Evolutionary conservation across 2,113 vertebrate species (phyloP).

Genomic region (Poeciliopsis occidentalis): DNA sequence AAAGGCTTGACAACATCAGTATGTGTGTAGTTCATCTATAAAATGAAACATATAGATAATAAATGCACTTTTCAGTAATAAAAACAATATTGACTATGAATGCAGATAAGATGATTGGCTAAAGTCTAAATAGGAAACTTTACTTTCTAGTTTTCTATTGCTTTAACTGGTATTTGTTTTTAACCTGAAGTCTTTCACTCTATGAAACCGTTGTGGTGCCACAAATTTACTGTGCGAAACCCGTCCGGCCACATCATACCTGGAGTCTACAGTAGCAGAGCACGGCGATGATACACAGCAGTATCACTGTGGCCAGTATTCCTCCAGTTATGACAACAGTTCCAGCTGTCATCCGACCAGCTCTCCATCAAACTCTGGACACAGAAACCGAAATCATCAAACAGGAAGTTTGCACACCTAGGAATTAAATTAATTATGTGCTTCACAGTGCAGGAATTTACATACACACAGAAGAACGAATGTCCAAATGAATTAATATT

Average conservation of each 20-base stretch:
- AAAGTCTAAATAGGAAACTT: background rate
- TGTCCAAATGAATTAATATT: too few species aligned
- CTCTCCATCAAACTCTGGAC: conserved; percentile 95
- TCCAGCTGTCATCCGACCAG: conserved; percentile 99
- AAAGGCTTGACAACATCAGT: background rate
- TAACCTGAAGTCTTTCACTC: background rate
- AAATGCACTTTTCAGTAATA: background rate
- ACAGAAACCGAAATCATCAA: conserved; percentile 40
- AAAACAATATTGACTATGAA: background rate
- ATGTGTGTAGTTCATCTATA: background rate
- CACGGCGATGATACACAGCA: conserved; percentile 97
- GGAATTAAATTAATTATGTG: background rate
- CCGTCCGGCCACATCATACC: conserved; percentile 71
- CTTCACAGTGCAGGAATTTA: too few species aligned
- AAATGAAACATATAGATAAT: too few species aligned
- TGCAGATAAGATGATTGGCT: background rate
- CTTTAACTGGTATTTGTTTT: background rate
- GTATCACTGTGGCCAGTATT: conserved; percentile 98
- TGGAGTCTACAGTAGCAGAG: conserved; percentile 99
- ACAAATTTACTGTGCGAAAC: background rate
- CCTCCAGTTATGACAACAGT: conserved; percentile 99
- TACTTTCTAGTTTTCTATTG: background rate
- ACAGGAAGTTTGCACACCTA: background rate
- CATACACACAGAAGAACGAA: too few species aligned
- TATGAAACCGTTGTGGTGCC: background rate